Base-by-base conservation (phyloP, 2,113 vertebrate genomes). In the Pedetes capensis region DNA sequence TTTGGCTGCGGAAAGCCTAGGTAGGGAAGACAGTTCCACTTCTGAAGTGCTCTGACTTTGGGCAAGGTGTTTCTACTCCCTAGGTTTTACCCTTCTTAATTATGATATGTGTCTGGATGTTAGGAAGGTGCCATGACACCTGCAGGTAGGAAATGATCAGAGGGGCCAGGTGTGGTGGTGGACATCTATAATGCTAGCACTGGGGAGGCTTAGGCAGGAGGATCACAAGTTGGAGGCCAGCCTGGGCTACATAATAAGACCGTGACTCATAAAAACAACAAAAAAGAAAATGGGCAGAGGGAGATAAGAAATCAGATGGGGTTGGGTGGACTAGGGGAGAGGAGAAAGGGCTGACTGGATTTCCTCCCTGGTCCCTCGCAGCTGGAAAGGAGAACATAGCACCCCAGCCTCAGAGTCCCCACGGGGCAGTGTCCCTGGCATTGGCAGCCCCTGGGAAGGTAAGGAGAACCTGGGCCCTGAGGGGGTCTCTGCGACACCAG, bases 311-410 rank as follows among this genome's bases (percentile, higher is more conserved):
- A 39, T 79, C 53, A 59, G 12, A 85, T 90, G 32, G 42, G 25
- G 18, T 18, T 80, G 39, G 37, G 23, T 16, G 14, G 20, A n/a
- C n/a, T 63, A 53, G 57, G 23, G 11, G 7, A 10, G 6, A 68
- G 11, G 59, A 55, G 34, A 64, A 89, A 39, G 32, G 47, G 14
- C 61, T 75, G 32, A 69, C 51, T 29, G 64, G 17, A 90, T 61
- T 22, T 78, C n/a, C 42, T 83, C 63, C 61, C 68, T 88, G 71
- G 32, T 87, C 72, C 42, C 74, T 80, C 64, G 34, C 85, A 98
- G 98, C 89, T 55, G 96, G 91, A 87, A 98, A 98, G 63, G 98
- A 98, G 94, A 98, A 98, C 66, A 76, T 95, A 69, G 95, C 87
- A 14, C 96, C 95, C 47, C 94, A 91, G 20, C 66, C 96, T 86